phyloP scores from a whole-genome alignment of 2,888 invertebrate species.

The Diarsia brunnea region DNA sequence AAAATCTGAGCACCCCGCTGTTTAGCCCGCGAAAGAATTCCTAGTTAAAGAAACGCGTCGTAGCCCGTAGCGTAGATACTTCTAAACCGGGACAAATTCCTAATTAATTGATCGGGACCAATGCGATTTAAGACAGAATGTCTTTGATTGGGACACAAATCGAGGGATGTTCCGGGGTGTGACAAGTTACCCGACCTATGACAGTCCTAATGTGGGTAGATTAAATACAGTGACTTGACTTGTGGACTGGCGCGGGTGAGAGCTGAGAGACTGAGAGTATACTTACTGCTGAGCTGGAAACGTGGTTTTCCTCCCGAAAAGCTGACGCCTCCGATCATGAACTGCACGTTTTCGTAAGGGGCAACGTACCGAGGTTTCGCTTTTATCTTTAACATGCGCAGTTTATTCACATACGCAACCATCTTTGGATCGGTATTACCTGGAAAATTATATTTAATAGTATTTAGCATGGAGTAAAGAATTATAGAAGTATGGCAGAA shows the following conservation, averaged over 20 bases:
- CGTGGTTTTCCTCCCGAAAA: slow-evolving; percentile 77
- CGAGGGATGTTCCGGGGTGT: background rate
- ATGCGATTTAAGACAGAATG: no score
- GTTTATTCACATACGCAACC: slow-evolving; percentile 77
- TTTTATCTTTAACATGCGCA: slow-evolving; percentile 80
- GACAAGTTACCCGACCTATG: background rate
- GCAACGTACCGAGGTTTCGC: slow-evolving; percentile 75
- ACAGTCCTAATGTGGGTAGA: background rate
- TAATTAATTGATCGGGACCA: no score
- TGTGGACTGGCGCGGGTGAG: background rate
- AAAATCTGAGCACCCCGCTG: background rate
- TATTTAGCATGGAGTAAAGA: background rate
- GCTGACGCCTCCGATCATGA: slow-evolving; percentile 75
- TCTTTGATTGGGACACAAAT: background rate
- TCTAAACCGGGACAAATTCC: background rate
- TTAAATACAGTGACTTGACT: background rate
- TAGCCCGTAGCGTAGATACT: background rate
- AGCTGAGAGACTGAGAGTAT: background rate
- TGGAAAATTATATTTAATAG: slow-evolving; percentile 51
- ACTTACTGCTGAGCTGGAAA: slow-evolving; percentile 78
- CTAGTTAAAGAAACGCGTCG: background rate
- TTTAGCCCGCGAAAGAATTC: background rate
- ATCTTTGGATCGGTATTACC: slow-evolving; percentile 81
- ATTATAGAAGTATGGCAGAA: no score
- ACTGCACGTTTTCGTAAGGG: slow-evolving; percentile 79